Base-by-base conservation (phyloP, 1,140 invertebrate species). In the Berghia stephanieae region DNA sequence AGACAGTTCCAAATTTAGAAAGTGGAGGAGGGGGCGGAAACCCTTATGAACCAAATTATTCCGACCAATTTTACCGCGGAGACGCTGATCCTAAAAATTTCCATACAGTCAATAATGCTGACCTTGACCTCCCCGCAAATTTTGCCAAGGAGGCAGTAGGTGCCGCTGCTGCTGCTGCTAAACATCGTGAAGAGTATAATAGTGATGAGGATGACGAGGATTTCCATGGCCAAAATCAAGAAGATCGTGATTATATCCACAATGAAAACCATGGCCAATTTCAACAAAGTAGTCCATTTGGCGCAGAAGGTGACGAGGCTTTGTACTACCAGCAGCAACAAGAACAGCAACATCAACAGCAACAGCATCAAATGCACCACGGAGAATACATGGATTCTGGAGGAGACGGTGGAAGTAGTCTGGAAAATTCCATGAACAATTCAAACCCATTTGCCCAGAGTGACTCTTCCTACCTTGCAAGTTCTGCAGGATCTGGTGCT, bases 71-170 rank as follows among this genome's bases (percentile, higher is more conserved):
- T 40, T 21, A 34, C 18, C 63, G 6, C 3, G 4, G 10, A 18
- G n/a, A 67, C 36, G 63, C 21, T 16, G 2, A 34, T 1, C 8
- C 18, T 21, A 21, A 67, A 6, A n/a, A 38, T 40, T 34, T 34
- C 21, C 34, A 38, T 67, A 40, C 24, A 13, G 21, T 6, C 3
- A 24, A 67, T 10, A 31, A 55, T 16, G 16, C 8, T 2, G 70
- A 55, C 2, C 27, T 21, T 3, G 68, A 70, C 46, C 18, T 55
- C n/a, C 70, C 70, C n/a, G 70, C 70, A 1, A 72, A 72, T 27
- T 72, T 72, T n/a, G 70, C 70, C 16, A 72, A 36, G 27, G 36
- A 72, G 55, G 36, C 36, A 0, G 27, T 27, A 1, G 42, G 63
- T 13, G n/a, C 38, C 2, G 36, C 38, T 5, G n/a, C 6, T 40